These are phyloP conservation scores for Shinisaurus crocodilurus DNA, from an alignment of 2,113 vertebrate genomes.

Conservation along the genomic window DNA sequence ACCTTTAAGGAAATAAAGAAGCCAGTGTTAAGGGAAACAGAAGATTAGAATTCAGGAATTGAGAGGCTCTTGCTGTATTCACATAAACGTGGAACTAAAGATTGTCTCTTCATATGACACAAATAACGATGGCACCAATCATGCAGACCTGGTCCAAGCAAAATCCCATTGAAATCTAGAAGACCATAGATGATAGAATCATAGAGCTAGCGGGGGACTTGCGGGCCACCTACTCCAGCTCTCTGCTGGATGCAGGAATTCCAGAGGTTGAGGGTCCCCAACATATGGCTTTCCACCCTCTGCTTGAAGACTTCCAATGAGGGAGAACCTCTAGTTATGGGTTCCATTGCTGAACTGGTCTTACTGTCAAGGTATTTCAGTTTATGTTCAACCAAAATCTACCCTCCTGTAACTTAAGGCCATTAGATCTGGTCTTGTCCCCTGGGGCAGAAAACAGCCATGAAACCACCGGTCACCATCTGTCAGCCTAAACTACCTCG, in stretches of 20 bases:
- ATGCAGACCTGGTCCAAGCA: not conserved
- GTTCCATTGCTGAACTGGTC: not conserved
- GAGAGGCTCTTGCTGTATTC: not conserved
- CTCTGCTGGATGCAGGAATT: too few species aligned
- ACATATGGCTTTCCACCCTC: not conserved
- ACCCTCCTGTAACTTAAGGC: not conserved
- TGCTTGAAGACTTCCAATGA: not conserved
- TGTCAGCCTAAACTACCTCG: not conserved
- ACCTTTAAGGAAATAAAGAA: conserved; percentile 21
- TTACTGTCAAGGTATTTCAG: not conserved
- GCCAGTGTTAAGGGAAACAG: not conserved
- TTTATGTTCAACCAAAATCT: not conserved
- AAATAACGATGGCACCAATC: not conserved
- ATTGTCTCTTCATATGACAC: not conserved
- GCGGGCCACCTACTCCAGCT: not conserved
- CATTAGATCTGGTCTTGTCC: not conserved
- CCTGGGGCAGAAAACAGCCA: not conserved
- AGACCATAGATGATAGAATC: not conserved
- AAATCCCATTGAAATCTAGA: not conserved
- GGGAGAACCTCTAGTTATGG: not conserved
- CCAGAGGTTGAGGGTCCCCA: too few species aligned
- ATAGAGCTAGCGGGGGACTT: not conserved
- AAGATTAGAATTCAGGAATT: not conserved
- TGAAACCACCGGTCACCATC: not conserved
- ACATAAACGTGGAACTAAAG: not conserved